Base-by-base conservation (phyloP, 2,113 vertebrate species). In the Phaethon lepturus region DNA sequence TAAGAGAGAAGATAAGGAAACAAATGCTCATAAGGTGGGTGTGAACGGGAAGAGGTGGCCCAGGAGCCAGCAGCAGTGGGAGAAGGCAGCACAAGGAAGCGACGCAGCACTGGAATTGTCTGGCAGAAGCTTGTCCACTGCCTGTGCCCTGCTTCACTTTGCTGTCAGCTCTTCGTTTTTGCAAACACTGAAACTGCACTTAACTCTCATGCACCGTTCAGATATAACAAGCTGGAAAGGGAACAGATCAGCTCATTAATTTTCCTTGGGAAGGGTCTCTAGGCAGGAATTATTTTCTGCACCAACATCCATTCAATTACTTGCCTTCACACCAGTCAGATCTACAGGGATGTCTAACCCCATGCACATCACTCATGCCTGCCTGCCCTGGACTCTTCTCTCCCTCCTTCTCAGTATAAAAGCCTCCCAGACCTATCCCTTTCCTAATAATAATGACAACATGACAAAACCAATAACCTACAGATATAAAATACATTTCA, bases 381-480 rank as follows among this genome's bases (percentile, higher is more conserved):
- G 91, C 91, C 87, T 96, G 94, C 91, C 42, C 89, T 62, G 86
- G 85, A 96, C 94, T 79, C 77, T 73, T 85, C 74, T 93, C 86
- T 97, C 80, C 75, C 1, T 63, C 31, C 55, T 95, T 81, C 71
- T 88, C 12, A 1, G 74, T 67, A 71, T 64, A 96, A 90, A 95
- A 96, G 93, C 94, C 96, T 96, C 93, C 60, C 76, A 96, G 95
- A 96, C 86, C 90, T 91, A 95, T 96, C 60, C 0, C 24, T 93
- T 97, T 90, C 92, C 85, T 95, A 95, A 84, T 92, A 95, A 95
- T 91, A 94, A 97, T 92, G 97, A 95, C 94, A 94, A 92, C 83
- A 97, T 96, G 95, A 95, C 96, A 97, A 97, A 97, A 86, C 95
- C 93, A 96, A 96, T 98, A 97, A 97, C 82, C 62, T 81, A 50